Percentiles rank a stretch among this genome's conserved stretches.
phyloP scores from a whole-genome alignment of 1,140 invertebrate species.

The Scaptomyza montana region DNA sequence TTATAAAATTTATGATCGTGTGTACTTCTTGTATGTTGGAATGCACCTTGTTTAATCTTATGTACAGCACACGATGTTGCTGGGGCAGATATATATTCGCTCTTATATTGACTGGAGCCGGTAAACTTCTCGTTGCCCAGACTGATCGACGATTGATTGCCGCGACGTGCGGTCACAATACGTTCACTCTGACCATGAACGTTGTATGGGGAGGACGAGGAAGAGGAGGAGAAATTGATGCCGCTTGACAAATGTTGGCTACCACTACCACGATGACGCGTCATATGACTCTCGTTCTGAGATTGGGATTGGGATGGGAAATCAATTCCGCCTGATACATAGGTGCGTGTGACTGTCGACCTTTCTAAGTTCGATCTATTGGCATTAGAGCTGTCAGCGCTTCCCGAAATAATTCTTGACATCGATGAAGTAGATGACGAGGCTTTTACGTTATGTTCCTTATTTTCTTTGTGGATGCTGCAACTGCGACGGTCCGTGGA shows the following conservation, averaged over 20 bases:
- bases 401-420: constrained; percentile 68
- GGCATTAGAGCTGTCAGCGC: constrained; percentile 25
- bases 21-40: constrained; percentile 92
- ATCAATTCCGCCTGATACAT: constrained; percentile 85
- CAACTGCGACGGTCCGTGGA: constrained; percentile 87
- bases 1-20: constrained; percentile 93
- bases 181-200: constrained; percentile 80
- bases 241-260: constrained; percentile 61
- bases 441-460: constrained; percentile 66
- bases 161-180: constrained; percentile 85
- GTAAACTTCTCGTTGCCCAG: constrained; percentile 87
- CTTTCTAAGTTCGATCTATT: constrained; percentile 84
- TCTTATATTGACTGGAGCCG: constrained; percentile 89
- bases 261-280: constrained; percentile 50
- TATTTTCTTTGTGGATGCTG: constrained; percentile 87
- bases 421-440: constrained; percentile 58
- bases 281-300: constrained; percentile 83
- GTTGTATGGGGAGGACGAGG: constrained; percentile 48
- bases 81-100: constrained; percentile 88
- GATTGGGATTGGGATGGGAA: constrained; percentile 88
- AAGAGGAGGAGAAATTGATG: constrained; percentile 66
- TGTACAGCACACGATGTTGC: constrained; percentile 91
- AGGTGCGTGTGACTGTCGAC: constrained; percentile 87
- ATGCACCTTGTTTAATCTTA: constrained; percentile 90
- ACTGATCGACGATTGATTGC: constrained; percentile 89